Base-by-base conservation (phyloP, 37 sponge, comb jelly and placozoan species). In the Amphimedon queenslandica region DNA sequence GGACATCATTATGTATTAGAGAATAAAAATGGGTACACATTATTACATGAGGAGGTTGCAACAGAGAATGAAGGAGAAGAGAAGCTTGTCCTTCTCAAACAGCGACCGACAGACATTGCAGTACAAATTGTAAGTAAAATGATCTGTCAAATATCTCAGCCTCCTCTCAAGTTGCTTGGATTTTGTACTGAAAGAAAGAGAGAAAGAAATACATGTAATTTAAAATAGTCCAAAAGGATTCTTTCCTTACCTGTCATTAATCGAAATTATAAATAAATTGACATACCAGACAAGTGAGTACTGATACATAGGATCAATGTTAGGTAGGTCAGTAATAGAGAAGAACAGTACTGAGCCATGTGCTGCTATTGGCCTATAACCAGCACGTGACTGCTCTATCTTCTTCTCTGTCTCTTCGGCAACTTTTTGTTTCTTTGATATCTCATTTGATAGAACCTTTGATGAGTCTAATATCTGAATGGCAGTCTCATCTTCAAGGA, bases 251-350 rank as follows among this genome's bases (percentile, higher is more conserved):
- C 95, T 96, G 34, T 98, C 96, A 76, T 69, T 75, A 64, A 98
- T 98, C 57, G 96, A 92, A 58, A 80, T 86, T 39, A 88, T 47
- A 86, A 83, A 98, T 79, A 95, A 88, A 71, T 98, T 98, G 72
- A 98, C 86, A 74, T 95, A 98, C 99, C 99, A 98, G 27, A 82
- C 87, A 35, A 98, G 81, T 30, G 96, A 95, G 89, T 98, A 98
- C 86, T 98, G 99, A 84, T 98, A 98, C 99, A 98, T 98, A 41
- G 99, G 99, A 75, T 98, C 99, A 43, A 98, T 98, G 84, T 98
- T 98, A 16, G 99, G 93, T 37, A 98, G 84, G 72, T 98, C 99
- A 51, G 96, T 92, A 66, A 90, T 98, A 43, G 96, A 98, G 91
- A 98, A 98, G 89, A 93, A 98, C 18, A 98, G 91, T 2, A 98